phyloP scores from a whole-genome alignment of 2,113 vertebrate species.

The Genyomyrus donnyi region DNA sequence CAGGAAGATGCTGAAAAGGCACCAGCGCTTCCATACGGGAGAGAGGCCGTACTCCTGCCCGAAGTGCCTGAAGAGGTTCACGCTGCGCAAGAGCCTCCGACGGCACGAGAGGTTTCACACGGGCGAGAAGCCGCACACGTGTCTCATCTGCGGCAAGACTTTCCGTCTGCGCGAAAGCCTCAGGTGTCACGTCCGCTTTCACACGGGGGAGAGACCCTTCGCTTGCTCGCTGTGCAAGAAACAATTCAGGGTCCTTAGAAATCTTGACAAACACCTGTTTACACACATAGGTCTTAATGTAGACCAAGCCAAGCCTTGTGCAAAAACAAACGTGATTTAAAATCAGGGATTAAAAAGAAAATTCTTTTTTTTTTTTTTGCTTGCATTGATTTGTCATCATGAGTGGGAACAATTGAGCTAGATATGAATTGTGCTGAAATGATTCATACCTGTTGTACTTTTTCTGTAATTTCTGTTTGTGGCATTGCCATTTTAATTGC shows the following conservation, averaged over 20 bases:
- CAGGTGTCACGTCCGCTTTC: slow-evolving; percentile 57
- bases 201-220: slow-evolving; percentile 56
- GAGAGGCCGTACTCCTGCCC: slow-evolving; percentile 55
- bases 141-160: slow-evolving; percentile 51
- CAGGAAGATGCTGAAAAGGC: slow-evolving; percentile 52
- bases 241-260: slow-evolving; percentile 52
- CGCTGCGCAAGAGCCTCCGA: slow-evolving; percentile 54
- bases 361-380: neutral
- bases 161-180: slow-evolving; percentile 59
- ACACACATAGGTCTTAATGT: slow-evolving; percentile 18
- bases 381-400: neutral
- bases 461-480: neutral
- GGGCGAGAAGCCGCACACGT: slow-evolving; percentile 53
- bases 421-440: neutral
- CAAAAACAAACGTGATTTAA: neutral
- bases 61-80: slow-evolving; percentile 49
- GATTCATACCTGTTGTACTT: neutral
- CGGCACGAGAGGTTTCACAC: slow-evolving; percentile 59
- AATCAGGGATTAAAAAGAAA: neutral
- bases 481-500: neutral
- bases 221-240: slow-evolving; percentile 48
- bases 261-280: slow-evolving; percentile 50
- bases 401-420: neutral
- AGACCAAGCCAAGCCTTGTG: neutral
- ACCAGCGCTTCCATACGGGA: slow-evolving; percentile 59